phyloP scores from a whole-genome alignment of 2,888 invertebrate species.

The Thecocarcelia acutangulata region DNA sequence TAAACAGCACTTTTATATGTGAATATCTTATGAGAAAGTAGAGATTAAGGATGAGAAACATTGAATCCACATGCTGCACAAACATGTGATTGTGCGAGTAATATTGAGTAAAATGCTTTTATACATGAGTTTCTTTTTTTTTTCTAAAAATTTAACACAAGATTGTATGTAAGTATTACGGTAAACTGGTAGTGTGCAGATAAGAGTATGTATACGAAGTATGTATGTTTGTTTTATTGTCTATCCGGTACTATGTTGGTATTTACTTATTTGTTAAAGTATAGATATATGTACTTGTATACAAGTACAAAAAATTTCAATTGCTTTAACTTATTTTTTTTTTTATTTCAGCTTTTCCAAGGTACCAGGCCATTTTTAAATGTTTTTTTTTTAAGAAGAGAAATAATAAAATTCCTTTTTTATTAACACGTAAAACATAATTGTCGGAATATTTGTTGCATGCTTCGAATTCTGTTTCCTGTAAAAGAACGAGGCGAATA shows the following conservation, averaged over 20 bases:
- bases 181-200: no score
- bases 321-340: constrained; percentile 36
- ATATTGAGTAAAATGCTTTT: constrained; percentile 7
- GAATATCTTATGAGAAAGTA: constrained; percentile 15
- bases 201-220: no score
- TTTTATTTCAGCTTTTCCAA: neutral
- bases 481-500: no score
- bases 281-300: no score
- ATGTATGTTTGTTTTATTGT: no score
- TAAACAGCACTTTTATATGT: constrained; percentile 52
- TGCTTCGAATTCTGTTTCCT: constrained; percentile 21
- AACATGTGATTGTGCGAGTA: no score
- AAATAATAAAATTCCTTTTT: neutral
- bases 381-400: neutral
- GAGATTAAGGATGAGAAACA: constrained; percentile 27
- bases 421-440: constrained; percentile 11
- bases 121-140: neutral
- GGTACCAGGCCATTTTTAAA: constrained; percentile 13
- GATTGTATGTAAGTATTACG: neutral
- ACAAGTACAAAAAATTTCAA: no score
- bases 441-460: neutral
- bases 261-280: neutral
- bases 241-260: neutral
- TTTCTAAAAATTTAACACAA: constrained; percentile 16
- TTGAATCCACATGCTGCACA: constrained; percentile 11